Conservation (phyloP, 2,888 invertebrate species). For the Drosophila anomalata region DNA sequence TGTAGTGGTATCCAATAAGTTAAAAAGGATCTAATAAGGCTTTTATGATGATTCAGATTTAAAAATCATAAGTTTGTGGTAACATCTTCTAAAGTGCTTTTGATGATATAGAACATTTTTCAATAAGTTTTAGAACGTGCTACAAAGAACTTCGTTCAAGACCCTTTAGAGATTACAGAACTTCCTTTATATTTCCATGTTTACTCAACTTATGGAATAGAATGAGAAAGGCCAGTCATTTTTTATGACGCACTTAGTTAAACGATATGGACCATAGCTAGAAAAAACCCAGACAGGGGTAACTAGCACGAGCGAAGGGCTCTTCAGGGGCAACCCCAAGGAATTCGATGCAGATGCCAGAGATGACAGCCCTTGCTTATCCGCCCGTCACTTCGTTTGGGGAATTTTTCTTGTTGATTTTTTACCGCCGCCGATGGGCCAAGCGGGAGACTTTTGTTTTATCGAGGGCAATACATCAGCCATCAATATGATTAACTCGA, state of each 20-base stretch:
- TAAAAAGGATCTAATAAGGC: too few relatives aligned
- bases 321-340: slow-evolving; percentile 25
- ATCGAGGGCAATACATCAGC: slow-evolving; percentile 72
- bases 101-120: too few relatives aligned
- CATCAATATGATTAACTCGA: slow-evolving; percentile 78
- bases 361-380: slow-evolving; percentile 48
- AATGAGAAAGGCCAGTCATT: slow-evolving; percentile 36
- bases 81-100: too few relatives aligned
- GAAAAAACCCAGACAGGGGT: slow-evolving; percentile 13
- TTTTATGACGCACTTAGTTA: slow-evolving; percentile 68
- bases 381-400: slow-evolving; percentile 14
- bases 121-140: too few relatives aligned
- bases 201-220: neutral
- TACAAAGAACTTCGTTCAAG: neutral
- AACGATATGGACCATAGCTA: slow-evolving; percentile 53
- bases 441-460: slow-evolving; percentile 64
- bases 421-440: slow-evolving; percentile 39
- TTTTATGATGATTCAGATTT: too few relatives aligned
- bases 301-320: slow-evolving; percentile 9
- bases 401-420: slow-evolving; percentile 43
- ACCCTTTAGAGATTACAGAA: neutral
- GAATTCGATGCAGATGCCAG: slow-evolving; percentile 33
- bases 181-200: neutral
- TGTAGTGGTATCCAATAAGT: too few relatives aligned
- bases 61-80: too few relatives aligned